Evolutionary conservation across 2,113 vertebrate genomes (phyloP), one percentile per base, ranked within the genome.

Genomic region (Pterocles burchelli): DNA sequence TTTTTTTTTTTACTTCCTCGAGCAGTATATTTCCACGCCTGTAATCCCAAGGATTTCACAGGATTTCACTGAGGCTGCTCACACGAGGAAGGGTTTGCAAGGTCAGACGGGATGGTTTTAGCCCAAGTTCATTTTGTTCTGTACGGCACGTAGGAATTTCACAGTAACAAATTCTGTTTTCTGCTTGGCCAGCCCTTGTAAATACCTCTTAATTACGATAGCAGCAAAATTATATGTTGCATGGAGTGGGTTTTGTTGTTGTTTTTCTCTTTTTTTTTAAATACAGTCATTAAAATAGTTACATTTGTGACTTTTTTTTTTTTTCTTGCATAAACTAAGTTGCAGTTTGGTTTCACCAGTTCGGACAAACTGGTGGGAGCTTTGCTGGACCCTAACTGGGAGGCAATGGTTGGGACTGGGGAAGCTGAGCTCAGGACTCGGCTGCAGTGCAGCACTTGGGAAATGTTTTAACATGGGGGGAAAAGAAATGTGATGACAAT

Each of bases 401-500:
- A 41, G 20, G 38, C 22, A 74, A 77, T 20, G 12, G 1, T 41
- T 16, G 34, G 33, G 34, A 45, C 43, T 22, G 0, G 73, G 57
- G 75, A 13, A 41, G 41, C 41, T 41, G 12, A 41, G 1, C 59
- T 33, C 3, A 0, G n/a, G 92, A 7, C 49, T 34, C 2, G 46
- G 43, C 25, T 29, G 75, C 36, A 9, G 61, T 5, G 45, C 63
- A 72, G 38, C n/a, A 0, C 83, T 28, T 19, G 66, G 88, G 16
- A 86, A 41, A 90, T 5, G 34, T 34, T 79, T 10, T 14, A 59
- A 24, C 15, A 1, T 0, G 38, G 49, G 38, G 48, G 57, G 78
- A 29, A 81, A 83, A 88, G 12, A 8, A 61, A 90, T 11, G 88
- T 24, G 92, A 83, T 94, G 96, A 90, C 88, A 93, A 95, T 93